These are phyloP conservation scores for Saxidomus purpurata DNA, from an alignment of 1,140 invertebrate genomes.

Conservation along the genomic window DNA sequence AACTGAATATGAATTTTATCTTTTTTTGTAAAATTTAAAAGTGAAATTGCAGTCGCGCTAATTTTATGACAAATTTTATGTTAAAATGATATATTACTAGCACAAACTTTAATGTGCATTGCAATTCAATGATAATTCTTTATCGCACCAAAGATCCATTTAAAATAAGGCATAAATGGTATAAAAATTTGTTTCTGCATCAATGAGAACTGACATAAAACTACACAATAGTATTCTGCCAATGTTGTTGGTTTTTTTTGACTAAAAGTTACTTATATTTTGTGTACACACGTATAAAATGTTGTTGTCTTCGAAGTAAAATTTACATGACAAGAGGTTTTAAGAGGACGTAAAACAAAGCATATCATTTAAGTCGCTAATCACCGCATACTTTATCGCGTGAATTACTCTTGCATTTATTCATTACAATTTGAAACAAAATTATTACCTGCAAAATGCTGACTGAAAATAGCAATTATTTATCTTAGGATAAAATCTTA, in stretches of 20 bases:
- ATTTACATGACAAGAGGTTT: too few relatives aligned
- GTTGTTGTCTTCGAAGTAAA: too few relatives aligned
- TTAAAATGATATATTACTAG: constrained; percentile 28
- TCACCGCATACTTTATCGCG: background rate
- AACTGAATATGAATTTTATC: background rate
- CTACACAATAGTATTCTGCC: too few relatives aligned
- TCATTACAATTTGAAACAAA: constrained; percentile 1
- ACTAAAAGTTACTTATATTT: too few relatives aligned
- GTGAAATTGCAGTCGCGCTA: background rate
- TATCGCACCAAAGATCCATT: background rate
- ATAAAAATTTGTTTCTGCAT: too few relatives aligned
- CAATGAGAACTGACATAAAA: too few relatives aligned
- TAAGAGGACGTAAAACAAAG: background rate
- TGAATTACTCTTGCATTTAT: background rate
- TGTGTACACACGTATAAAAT: too few relatives aligned
- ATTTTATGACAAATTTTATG: constrained; percentile 32
- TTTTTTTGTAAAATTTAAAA: background rate
- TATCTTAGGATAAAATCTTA: constrained; percentile 1
- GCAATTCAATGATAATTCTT: constrained; percentile 5
- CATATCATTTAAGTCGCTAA: background rate
- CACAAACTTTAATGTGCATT: background rate
- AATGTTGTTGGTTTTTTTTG: too few relatives aligned
- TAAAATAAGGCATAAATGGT: background rate
- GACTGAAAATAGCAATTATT: background rate
- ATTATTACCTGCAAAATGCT: background rate